Evolutionary conservation across 2,113 vertebrate species (phyloP), one percentile per base, ranked within the genome.

Genomic region (Corythornis vintsioides): DNA sequence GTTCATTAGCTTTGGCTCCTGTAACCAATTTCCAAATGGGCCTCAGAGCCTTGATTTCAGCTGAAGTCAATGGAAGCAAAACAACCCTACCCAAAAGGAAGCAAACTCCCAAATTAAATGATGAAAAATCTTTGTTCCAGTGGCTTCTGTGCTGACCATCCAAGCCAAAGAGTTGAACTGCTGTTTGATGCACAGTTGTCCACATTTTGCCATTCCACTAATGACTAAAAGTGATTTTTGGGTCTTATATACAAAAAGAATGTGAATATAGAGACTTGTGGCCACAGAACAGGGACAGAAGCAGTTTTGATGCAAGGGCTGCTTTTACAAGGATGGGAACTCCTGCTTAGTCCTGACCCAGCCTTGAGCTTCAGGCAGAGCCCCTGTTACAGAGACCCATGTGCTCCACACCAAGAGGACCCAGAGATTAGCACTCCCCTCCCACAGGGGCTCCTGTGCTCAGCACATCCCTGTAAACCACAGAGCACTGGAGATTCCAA

Each of bases 371-470:
- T 81, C 8, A 18, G n/a, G 26, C 25, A 26, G 4, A 5, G 31
- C 3, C 3, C 6, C 31, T 9, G 14, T 9, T 22, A 50, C 11
- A 45, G 26, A 78, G 78, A 69, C 29, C 2, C 13, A 15, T 13
- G 1, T 2, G 64, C 52, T 47, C 56, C 40, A 50, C 7, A 48
- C 14, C n/a, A 5, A 18, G 11, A 48, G 61, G 40, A 15, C 11
- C 5, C 11, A 5, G 2, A 7, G 0, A 10, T 22, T 4, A 78
- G 13, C 57, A 42, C 4, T 14, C 20, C 29, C 60, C 40, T 53
- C 35, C 26, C 22, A 33, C 5, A 66, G 53, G 21, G 42, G 11
- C 21, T 74, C 35, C 21, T 1, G 3, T 2, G 2, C 38, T 40
- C 38, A 48, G 42, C 57, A 18, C 25, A 28, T 48, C 10, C 1